These are phyloP conservation scores for Macrosteles quadrilineatus DNA, from an alignment of 1,140 invertebrate species.

Conservation along the genomic window DNA sequence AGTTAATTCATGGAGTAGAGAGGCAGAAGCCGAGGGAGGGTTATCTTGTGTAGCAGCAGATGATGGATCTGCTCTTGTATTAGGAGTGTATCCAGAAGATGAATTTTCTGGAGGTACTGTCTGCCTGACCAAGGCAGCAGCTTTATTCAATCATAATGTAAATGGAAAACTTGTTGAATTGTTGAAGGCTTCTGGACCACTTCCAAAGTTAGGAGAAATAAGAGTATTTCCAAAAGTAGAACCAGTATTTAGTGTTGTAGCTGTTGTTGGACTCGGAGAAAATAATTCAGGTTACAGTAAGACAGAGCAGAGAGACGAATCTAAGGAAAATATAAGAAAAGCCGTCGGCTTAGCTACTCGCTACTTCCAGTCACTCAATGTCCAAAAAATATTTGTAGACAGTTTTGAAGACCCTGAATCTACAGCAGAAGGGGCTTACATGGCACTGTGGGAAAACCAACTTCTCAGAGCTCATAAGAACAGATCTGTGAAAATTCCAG, in stretches of 20 bases:
- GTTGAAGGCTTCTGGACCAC: constrained; percentile 24
- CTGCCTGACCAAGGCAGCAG: constrained; percentile 13
- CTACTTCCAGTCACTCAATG: constrained; percentile 50
- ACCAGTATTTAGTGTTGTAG: constrained; percentile 61
- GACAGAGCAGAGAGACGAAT: constrained; percentile 66
- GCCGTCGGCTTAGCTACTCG: constrained; percentile 65
- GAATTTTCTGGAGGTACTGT: neutral
- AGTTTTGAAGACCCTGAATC: constrained; percentile 70
- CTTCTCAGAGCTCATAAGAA: constrained; percentile 47
- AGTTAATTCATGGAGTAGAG: neutral
- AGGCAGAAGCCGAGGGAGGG: neutral
- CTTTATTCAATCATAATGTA: constrained; percentile 16
- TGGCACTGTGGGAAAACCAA: constrained; percentile 67
- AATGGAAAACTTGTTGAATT: constrained; percentile 25
- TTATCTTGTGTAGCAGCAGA: neutral
- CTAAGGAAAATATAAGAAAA: constrained; percentile 65
- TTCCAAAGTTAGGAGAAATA: constrained; percentile 58
- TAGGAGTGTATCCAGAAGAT: constrained; percentile 21
- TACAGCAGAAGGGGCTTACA: constrained; percentile 68
- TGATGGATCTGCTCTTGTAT: constrained; percentile 5
- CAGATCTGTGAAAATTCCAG: constrained; percentile 12
- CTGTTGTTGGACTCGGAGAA: constrained; percentile 70
- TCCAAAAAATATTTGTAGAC: constrained; percentile 58
- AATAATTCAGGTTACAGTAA: constrained; percentile 58
- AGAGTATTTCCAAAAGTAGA: constrained; percentile 64